Evolutionary conservation across 2,888 invertebrate genomes (phyloP).

Genomic region (Drosophila niveifrons): DNA sequence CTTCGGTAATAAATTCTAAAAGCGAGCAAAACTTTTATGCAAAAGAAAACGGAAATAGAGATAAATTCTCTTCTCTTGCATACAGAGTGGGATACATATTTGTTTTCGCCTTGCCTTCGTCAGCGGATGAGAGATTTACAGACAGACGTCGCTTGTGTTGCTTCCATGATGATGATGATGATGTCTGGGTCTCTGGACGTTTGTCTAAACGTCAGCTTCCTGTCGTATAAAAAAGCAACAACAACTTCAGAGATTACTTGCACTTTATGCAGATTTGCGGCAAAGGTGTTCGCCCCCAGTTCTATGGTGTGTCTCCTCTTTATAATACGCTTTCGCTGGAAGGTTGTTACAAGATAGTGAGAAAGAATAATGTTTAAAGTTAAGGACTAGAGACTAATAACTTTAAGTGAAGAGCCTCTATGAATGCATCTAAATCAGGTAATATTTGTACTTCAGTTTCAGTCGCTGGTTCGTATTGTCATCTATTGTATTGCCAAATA

Average conservation of each 20-base stretch:
- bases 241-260: conserved; percentile 64
- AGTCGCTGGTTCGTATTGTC: too few species aligned
- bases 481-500: too few species aligned
- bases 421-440: too few species aligned
- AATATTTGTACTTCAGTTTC: too few species aligned
- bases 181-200: conserved; percentile 63
- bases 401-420: too few species aligned
- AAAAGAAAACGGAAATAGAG: conserved; percentile 81
- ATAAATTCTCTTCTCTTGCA: conserved; percentile 64
- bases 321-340: background rate
- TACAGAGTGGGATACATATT: conserved; percentile 20
- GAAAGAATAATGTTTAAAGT: background rate
- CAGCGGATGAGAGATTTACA: conserved; percentile 80
- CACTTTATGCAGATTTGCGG: conserved; percentile 67
- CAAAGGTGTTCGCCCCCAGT: conserved; percentile 54
- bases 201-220: conserved; percentile 78
- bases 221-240: conserved; percentile 36
- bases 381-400: too few species aligned
- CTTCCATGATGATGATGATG: conserved; percentile 37
- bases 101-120: conserved; percentile 46
- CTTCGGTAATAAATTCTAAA: conserved; percentile 68
- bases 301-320: conserved; percentile 7
- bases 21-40: conserved; percentile 64
- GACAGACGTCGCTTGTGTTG: conserved; percentile 40
- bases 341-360: background rate